phyloP scores from a whole-genome alignment of 1,140 invertebrate species.

The Drosophila arawakana region DNA sequence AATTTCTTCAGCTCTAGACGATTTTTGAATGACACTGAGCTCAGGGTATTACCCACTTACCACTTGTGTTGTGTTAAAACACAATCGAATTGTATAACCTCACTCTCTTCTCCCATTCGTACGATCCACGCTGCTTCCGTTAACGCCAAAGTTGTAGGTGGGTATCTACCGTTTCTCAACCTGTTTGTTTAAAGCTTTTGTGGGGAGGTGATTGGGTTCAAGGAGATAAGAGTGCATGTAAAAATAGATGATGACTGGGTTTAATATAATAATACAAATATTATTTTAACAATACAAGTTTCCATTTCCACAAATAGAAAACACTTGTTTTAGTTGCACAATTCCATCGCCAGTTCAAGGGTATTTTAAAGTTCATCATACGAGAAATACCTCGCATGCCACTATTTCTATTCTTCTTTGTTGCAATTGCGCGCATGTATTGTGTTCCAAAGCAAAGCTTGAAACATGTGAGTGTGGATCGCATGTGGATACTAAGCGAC shows the following conservation, averaged over 20 bases:
- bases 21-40: constrained; percentile 32
- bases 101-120: neutral
- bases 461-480: constrained; percentile 45
- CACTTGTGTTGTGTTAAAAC: constrained; percentile 24
- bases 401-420: too few species aligned
- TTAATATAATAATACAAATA: neutral
- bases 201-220: constrained; percentile 4
- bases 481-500: constrained; percentile 37
- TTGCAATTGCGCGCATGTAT: neutral
- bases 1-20: neutral
- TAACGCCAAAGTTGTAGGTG: neutral
- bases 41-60: constrained; percentile 59
- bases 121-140: constrained; percentile 12
- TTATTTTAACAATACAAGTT: neutral
- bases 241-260: neutral
- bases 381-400: neutral
- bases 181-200: constrained; percentile 64
- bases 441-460: constrained; percentile 39
- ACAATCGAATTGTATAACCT: constrained; percentile 36
- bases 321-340: too few species aligned
- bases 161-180: constrained; percentile 58
- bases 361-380: constrained; percentile 13
- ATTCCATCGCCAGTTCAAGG: neutral
- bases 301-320: constrained; percentile 6
- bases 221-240: neutral